Base-by-base conservation (phyloP, 2,888 invertebrate species). In the Aquatica leii region DNA sequence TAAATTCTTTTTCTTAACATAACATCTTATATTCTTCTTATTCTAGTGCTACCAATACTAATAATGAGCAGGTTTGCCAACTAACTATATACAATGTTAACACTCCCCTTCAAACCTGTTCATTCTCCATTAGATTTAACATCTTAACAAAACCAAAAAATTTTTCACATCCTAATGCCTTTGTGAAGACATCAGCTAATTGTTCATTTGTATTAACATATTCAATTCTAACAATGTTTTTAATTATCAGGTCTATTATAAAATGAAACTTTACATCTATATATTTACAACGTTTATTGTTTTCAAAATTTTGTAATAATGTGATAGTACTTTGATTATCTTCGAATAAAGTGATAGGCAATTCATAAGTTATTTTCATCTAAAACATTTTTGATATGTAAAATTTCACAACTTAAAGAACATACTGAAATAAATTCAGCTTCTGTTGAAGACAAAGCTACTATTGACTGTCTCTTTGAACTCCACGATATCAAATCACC, bases 221-320 rank as follows among this genome's bases (percentile, higher is more conserved):
- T 1, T 35, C 48, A 20, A 59, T 17, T n/a, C 46, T 46, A 12
- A 59, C 35, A 37, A 53, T 37, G 18, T 17, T 24, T 12, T 48
- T 18, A n/a, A 1, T 11, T 17, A 53, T 53, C 20, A 48, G 35
- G 31, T 59, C 54, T 49, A 55, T 0, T 0, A 61, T 41, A 56
- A 61, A 61, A 15, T 54, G 54, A 5, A 54, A 11, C 18, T 60
- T 60, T 11, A 60, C 48, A 15, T 60, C 60, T 1, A 60, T 61
- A 34, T 61, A 50, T 34, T 61, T 61, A 51, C 56, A 50, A 9
- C 55, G 1, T 18, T 31, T 55, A 20, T 55, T 61, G 31, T 55
- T 61, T 61, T 56, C 61, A 61, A 55, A 60, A 41, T 60, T 60
- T 9, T 34, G 15, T 1, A 56, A 20, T n/a, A 61, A 31, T 21